These are phyloP conservation scores for Lampris incognitus DNA, from an alignment of 2,113 vertebrate species.

Conservation along the genomic window DNA sequence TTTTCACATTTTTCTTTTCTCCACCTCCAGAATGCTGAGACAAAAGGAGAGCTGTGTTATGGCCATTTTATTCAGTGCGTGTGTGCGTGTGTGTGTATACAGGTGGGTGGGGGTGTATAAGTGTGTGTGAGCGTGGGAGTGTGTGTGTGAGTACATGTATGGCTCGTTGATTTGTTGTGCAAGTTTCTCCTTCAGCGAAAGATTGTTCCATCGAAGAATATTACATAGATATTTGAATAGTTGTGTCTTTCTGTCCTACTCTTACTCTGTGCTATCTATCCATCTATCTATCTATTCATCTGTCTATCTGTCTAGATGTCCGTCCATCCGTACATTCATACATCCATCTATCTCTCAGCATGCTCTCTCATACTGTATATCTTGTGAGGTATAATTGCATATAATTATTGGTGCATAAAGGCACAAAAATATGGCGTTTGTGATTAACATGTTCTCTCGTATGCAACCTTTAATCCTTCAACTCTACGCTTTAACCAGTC, in stretches of 20 bases:
- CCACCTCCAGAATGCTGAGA: conserved; percentile 77
- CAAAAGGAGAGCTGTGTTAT: conserved; percentile 69
- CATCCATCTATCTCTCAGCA: conserved; percentile 17
- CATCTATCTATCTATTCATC: conserved; percentile 6
- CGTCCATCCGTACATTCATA: conserved; percentile 6
- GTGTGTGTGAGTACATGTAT: conserved; percentile 27
- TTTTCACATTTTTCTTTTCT: conserved; percentile 83
- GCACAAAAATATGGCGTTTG: conserved; percentile 41
- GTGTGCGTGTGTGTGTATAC: neutral
- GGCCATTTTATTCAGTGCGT: conserved; percentile 47
- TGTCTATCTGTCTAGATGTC: neutral
- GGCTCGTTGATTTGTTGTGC: conserved; percentile 10
- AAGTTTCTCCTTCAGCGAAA: conserved; percentile 60
- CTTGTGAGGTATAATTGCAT: conserved; percentile 41
- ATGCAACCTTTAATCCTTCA: conserved; percentile 61
- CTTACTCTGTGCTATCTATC: conserved; percentile 63
- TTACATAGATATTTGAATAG: conserved; percentile 72
- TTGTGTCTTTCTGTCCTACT: neutral
- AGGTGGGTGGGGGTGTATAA: neutral
- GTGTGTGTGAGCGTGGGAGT: conserved; percentile 21
- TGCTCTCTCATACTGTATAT: conserved; percentile 26
- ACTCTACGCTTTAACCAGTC: conserved; percentile 48
- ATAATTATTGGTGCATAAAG: conserved; percentile 57
- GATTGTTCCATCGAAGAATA: conserved; percentile 63
- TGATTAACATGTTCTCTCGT: conserved; percentile 54